Evolutionary conservation across 1,140 invertebrate species (phyloP), one percentile per base, ranked within the genome.

Genomic region (Pectinophora gossypiella): DNA sequence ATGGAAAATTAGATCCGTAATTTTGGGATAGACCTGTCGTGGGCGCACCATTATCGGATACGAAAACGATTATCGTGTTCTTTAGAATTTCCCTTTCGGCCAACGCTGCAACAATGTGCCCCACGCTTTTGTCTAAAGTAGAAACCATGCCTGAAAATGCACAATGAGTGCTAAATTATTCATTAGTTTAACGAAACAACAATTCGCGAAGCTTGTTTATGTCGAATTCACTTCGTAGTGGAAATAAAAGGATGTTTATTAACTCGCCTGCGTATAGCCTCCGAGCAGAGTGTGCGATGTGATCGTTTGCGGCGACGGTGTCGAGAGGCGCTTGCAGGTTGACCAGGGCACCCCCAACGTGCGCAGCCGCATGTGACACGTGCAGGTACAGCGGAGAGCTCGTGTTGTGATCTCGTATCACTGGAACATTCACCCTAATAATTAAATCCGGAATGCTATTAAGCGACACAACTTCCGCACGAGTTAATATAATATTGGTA

Each of bases 1-100:
- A 85, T 22, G 95, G 96, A 87, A 91, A 96, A 87, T 97, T 97
- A 21, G 93, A 95, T 5, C 95, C 96, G n/a, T 90, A 89, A 78
- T 97, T 97, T 15, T 87, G 82, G 61, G 93, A 91, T 51, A 92
- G 85, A 15, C 92, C 93, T 19, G 86, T 71, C 0, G 94, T 92
- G 3, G 94, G 90, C 0, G 92, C 95, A 0, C 95, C 95, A 73
- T 95, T 95, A 64, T 95, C 94, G 1, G 91, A 91, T 59, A 93
- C 89, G 64, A 95, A 95, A 2, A 94, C 46, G 19, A 95, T 90
- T 12, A 95, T 90, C 12, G 92, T 91, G 68, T 95, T 91, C 12
- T 77, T 75, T 9, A 96, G 68, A 88, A 95, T 93, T 0, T 88
- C 76, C 36, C 88, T 90, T 12, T 89, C 76, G 19, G 90, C 71